Evolutionary conservation across 2,888 invertebrate species (phyloP), one percentile per base, ranked within the genome.

Genomic region (Ferdinandea cuprea): DNA sequence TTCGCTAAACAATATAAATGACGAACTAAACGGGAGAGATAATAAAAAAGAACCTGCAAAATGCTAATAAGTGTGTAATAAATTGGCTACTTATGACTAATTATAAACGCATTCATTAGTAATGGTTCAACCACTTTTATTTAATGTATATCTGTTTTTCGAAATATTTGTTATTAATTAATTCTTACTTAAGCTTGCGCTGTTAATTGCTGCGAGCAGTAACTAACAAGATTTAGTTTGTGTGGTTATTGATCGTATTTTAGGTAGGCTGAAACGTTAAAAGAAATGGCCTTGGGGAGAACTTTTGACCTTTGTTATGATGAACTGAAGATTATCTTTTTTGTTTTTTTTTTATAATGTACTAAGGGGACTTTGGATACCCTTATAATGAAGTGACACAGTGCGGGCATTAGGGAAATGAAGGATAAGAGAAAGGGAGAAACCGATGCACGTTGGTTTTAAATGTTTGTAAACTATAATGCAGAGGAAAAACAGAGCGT

Each of bases 171-270:
- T 15, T 40, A 13, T 15, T 40, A 13, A 44, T 44, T 17, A 11
- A 44, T 44, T 44, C 11, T 6, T 15, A 40, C 13, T 40, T 40
- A 35, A 35, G n/a, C n/a, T 4, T 37, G 21, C 21, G 15, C 35
- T 58, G 25, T 58, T 58, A 40, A 40, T 58, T 37, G 56, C 21
- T 40, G 13, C 35, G 42, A 4, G 8, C 17, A 8, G 9, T 17
- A 58, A 42, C 42, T 28, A 42, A 58, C 40, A 13, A 40, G 42
- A 28, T 28, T 42, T 28, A 13, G 5, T 25, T 37, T 58, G 13
- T 25, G 42, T 40, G 7, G 5, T 28, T 37, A 58, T 42, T 59
- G 11, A 59, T 28, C 21, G 28, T 42, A 25, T 42, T 25, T 19
- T 35, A 8, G 17, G 19, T 17, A 15, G 30, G 5, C 25, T 21